These are phyloP conservation scores for Labeo rohita DNA, from an alignment of 2,113 vertebrate species.

Conservation along the genomic window DNA sequence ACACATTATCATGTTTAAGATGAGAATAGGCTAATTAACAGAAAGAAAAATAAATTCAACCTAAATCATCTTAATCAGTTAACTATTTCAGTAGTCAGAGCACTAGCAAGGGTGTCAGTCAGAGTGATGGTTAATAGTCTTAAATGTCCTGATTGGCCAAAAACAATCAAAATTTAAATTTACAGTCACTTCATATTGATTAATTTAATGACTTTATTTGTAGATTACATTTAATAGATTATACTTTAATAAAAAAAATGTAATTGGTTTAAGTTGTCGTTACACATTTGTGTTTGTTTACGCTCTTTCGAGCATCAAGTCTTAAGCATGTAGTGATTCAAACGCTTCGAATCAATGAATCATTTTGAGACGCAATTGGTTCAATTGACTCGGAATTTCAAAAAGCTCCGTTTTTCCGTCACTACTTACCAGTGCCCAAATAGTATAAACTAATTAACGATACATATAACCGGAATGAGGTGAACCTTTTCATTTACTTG, in stretches of 20 bases:
- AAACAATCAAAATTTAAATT: no score
- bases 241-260: not conserved
- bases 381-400: not conserved
- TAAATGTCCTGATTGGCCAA: not conserved
- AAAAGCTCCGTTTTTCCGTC: not conserved
- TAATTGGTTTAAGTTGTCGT: not conserved
- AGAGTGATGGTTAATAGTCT: not conserved
- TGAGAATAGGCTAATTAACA: not conserved
- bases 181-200: no score
- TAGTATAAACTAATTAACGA: not conserved
- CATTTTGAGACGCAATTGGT: not conserved
- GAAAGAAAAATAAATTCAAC: not conserved
- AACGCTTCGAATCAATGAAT: not conserved
- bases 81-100: not conserved
- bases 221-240: not conserved
- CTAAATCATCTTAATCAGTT: not conserved
- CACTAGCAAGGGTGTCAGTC: not conserved
- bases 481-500: no score
- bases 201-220: not conserved
- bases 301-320: not conserved
- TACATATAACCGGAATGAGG: not conserved
- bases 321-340: not conserved
- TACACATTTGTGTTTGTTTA: not conserved
- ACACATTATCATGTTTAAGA: not conserved
- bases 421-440: not conserved